These are phyloP conservation scores for Thumatha senex DNA, from an alignment of 2,888 invertebrate species.

Conservation along the genomic window DNA sequence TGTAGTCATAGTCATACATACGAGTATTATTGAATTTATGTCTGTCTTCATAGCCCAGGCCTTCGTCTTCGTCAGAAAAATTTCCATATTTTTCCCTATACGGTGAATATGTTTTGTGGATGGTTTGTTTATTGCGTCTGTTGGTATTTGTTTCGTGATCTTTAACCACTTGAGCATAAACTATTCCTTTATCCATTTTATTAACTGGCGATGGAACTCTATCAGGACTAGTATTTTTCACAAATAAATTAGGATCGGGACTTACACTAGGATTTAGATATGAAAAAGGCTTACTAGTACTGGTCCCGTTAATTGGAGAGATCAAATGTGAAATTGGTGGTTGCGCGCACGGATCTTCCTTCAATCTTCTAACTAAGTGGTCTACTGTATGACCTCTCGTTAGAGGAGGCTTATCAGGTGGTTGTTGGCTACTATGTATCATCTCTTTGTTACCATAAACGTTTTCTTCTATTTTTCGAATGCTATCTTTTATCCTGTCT, in stretches of 20 bases:
- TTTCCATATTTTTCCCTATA: constrained; percentile 77
- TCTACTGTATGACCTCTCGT: constrained; percentile 90
- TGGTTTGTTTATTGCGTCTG: constrained; percentile 66
- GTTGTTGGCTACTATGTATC: constrained; percentile 89
- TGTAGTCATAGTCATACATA: constrained; percentile 73
- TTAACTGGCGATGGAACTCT: constrained; percentile 72
- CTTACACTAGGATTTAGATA: constrained; percentile 86
- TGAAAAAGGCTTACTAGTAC: constrained; percentile 91
- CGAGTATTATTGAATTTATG: constrained; percentile 63
- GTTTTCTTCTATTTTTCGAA: constrained; percentile 77
- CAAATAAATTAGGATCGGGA: constrained; percentile 74
- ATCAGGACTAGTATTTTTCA: constrained; percentile 74
- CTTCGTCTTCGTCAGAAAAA: constrained; percentile 91
- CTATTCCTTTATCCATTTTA: constrained; percentile 84
- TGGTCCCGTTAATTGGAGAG: constrained; percentile 85
- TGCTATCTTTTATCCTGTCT: constrained; percentile 78
- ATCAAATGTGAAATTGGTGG: constrained; percentile 86
- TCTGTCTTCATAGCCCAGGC: constrained; percentile 88
- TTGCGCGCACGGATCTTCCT: constrained; percentile 87
- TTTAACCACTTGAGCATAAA: constrained; percentile 90
- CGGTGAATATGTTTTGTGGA: constrained; percentile 79
- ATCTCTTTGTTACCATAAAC: constrained; percentile 82
- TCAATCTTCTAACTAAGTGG: constrained; percentile 89
- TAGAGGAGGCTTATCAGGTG: constrained; percentile 86
- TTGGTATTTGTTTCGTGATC: constrained; percentile 59